Evolutionary conservation across 2,797 vertebrate species (phyloP).

Genomic region (Cetoscarus ocellatus): DNA sequence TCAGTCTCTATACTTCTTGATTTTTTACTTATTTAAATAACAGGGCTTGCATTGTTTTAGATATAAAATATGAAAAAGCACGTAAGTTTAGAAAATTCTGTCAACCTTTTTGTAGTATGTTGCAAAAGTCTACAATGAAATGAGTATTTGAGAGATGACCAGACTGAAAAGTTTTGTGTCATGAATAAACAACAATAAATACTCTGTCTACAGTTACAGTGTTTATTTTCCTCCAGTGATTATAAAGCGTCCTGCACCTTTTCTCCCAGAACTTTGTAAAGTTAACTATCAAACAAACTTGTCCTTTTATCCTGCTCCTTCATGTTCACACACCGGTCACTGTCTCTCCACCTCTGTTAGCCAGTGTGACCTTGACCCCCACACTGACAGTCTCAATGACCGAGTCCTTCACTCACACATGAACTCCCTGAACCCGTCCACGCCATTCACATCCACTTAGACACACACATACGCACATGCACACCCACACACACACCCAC

Average conservation of each 20-base stretch:
- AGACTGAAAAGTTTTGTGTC: no score
- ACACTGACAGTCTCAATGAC: slow-evolving; percentile 59
- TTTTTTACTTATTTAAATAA: no score
- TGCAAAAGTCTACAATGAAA: no score
- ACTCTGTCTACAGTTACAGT: no score
- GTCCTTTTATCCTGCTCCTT: slow-evolving; percentile 8
- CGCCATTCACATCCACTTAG: slow-evolving; percentile 59
- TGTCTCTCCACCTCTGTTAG: slow-evolving; percentile 33
- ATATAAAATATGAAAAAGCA: no score
- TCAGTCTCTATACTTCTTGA: no score
- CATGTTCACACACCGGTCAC: not conserved
- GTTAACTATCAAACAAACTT: slow-evolving; percentile 8
- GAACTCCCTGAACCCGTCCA: slow-evolving; percentile 70
- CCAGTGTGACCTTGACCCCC: slow-evolving; percentile 78
- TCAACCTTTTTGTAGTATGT: no score
- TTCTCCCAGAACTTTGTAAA: not conserved
- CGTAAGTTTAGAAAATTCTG: no score
- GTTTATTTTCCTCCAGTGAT: not conserved
- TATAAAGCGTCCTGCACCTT: not conserved
- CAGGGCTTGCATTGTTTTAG: no score
- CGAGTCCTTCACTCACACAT: slow-evolving; percentile 51
- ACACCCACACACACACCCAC: slow-evolving; percentile 29
- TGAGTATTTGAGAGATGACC: no score
- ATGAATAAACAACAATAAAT: no score
- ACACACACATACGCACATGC: no score